These are phyloP conservation scores for Cantharis rustica DNA, from an alignment of 2,888 invertebrate genomes.

Conservation along the genomic window DNA sequence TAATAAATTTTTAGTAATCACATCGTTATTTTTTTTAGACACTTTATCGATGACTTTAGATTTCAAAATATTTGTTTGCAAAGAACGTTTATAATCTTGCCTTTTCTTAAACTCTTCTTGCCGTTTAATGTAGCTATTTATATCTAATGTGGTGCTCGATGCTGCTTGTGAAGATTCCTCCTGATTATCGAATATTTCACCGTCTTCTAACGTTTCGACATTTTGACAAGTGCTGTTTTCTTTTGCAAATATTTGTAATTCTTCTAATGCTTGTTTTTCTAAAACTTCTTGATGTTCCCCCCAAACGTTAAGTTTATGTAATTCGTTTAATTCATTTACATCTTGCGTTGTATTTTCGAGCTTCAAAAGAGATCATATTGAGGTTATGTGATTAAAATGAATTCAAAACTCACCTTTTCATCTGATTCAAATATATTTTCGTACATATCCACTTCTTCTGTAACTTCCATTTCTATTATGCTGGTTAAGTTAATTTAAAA, in stretches of 20 bases:
- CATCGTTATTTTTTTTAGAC: slow-evolving; percentile 32
- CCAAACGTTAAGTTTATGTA: slow-evolving; percentile 51
- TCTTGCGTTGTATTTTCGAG: background rate
- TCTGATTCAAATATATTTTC: background rate
- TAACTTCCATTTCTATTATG: background rate
- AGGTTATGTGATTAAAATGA: background rate
- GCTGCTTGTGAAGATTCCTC: background rate
- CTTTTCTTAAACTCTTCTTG: slow-evolving; percentile 49
- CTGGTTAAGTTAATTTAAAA: background rate
- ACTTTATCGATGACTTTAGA: slow-evolving; percentile 40
- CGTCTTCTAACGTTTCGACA: slow-evolving; percentile 37
- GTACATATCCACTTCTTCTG: background rate
- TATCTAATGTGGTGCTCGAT: slow-evolving; percentile 35
- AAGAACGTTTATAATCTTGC: slow-evolving; percentile 40
- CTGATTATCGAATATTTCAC: slow-evolving; percentile 39
- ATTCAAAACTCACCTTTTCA: background rate
- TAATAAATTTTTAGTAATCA: slow-evolving; percentile 17
- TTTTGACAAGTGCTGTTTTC: slow-evolving; percentile 23
- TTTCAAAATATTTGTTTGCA: slow-evolving; percentile 38
- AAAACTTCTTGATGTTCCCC: slow-evolving; percentile 48
- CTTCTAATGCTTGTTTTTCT: slow-evolving; percentile 52
- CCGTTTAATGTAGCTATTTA: slow-evolving; percentile 46
- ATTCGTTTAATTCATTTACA: slow-evolving; percentile 30
- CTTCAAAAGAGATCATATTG: background rate
- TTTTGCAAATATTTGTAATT: slow-evolving; percentile 48